Evolutionary conservation across 1,140 invertebrate genomes (phyloP).

Genomic region (Oscheius sp.): DNA sequence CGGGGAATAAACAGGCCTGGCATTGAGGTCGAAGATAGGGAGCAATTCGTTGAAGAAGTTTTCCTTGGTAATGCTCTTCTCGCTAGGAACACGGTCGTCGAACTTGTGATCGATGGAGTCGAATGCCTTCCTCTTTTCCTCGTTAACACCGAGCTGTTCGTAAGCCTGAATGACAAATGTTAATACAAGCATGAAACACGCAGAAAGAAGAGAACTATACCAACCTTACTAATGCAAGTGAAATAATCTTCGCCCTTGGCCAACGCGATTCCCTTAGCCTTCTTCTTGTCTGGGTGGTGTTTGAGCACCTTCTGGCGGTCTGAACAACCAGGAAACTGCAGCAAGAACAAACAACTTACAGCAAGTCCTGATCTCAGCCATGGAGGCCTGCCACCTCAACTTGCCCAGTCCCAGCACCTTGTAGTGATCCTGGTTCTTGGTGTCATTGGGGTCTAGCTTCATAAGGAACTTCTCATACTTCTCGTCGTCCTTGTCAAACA

Average conservation of each 20-base stretch:
- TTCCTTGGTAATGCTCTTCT: slow-evolving; percentile 65
- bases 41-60: slow-evolving; percentile 78
- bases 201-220: not conserved
- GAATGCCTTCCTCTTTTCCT: slow-evolving; percentile 78
- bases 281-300: slow-evolving; percentile 95
- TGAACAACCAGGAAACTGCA: slow-evolving; percentile 48
- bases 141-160: slow-evolving; percentile 78
- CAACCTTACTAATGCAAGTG: slow-evolving; percentile 85
- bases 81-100: slow-evolving; percentile 77
- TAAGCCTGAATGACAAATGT: slow-evolving; percentile 67
- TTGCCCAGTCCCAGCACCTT: slow-evolving; percentile 44
- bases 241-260: slow-evolving; percentile 80
- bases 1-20: slow-evolving; percentile 59
- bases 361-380: slow-evolving; percentile 27
- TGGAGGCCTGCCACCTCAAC: slow-evolving; percentile 35
- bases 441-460: slow-evolving; percentile 37
- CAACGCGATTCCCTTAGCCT: slow-evolving; percentile 66
- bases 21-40: slow-evolving; percentile 78
- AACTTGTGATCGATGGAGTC: slow-evolving; percentile 90
- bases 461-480: slow-evolving; percentile 38
- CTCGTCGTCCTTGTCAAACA: slow-evolving; percentile 38
- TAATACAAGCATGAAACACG: not conserved
- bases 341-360: slow-evolving; percentile 33
- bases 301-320: slow-evolving; percentile 81
- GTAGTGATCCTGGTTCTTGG: slow-evolving; percentile 44